Evolutionary conservation across 2,797 vertebrate genomes (phyloP), one percentile per base, ranked within the genome.

Genomic region (Oceanodroma leucorhoa): DNA sequence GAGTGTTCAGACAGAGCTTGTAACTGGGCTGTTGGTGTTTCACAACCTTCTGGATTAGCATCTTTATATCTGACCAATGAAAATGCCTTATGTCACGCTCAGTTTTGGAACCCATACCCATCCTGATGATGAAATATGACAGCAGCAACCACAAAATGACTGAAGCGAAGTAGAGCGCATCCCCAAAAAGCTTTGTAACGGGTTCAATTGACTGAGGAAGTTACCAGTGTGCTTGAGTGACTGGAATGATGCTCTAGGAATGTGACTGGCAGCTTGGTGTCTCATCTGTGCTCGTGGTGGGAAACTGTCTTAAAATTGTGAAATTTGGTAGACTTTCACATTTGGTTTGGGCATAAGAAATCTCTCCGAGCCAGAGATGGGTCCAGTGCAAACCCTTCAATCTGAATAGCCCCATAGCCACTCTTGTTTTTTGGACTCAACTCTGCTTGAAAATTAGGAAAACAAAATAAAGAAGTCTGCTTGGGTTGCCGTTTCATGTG

Each of bases 151-250:
- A 73, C 0, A 0, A 65, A 46, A 51, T 6, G 18, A n/a, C 21
- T 12, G 46, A 57, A n/a, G 32, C 0, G 0, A 36, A 51, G 34
- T 3, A 32, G 6, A 73, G 6, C 0, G 0, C 45, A 24, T 22
- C 27, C 34, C 34, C 30, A 19, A 8, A 81, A 71, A 41, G 9
- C 27, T 71, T 71, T 24, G 7, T 21, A 34, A 38, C 0, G 0
- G 21, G 14, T 48, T 61, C 30, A 24, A 1, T 24, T 55, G 61
- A 19, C 32, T 13, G 22, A 48, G 32, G 12, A 75, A 66, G 38
- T 43, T 50, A 14, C 10, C 38, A 12, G 40, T 38, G 30, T 54
- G 50, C 40, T 77, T 41, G 40, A 18, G 10, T 6, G n/a, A 48
- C 34, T 13, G 43, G 30, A 46, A 38, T 5, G 38, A 38, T 70